Evolutionary conservation across 2,888 invertebrate genomes (phyloP), one percentile per base, ranked within the genome.

Genomic region (Nephrocerus scutellatus): DNA sequence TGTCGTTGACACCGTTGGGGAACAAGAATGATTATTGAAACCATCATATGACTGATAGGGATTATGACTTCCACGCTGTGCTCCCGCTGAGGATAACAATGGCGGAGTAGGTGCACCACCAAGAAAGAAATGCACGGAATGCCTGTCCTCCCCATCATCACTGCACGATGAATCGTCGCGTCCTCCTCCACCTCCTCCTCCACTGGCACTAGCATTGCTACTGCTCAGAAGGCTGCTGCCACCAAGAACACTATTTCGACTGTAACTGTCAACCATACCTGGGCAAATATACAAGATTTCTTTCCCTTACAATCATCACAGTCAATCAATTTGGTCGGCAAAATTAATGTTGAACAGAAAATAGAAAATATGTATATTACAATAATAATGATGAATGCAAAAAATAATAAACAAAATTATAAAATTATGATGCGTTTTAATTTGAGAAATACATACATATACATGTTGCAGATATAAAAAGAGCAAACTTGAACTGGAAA

Each of bases 131-230:
- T 59, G 58, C 15, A 59, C 59, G 30, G 62, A 60, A 46, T 58
- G 58, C 44, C 50, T 56, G 32, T 58, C 59, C 31, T 48, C 45
- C 39, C 57, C 59, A 39, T 65, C 64, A 35, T 63, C 64, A 46
- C 63, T 63, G 36, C 58, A 55, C 16, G 63, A 63, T 34, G 63
- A 63, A 51, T 65, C 65, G 41, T 63, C 64, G 14, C 59, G 58
- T 30, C 51, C 44, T 15, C 53, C 50, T 40, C 51, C 52, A 15
- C 56, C 47, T 37, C 49, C 53, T 40, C 52, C 54, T 39, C 52
- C 55, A 36, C 53, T 48, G 16, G 54, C 47, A 22, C 46, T 37
- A 30, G 49, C 36, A 34, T 49, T 45, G 32, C 43, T 22, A 39
- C 40, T 44, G 39, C 44, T 44, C 15, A 36, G 36, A 18, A 38